Base-by-base conservation (phyloP, 2,888 invertebrate genomes). In the Apomyelois bistriatella region DNA sequence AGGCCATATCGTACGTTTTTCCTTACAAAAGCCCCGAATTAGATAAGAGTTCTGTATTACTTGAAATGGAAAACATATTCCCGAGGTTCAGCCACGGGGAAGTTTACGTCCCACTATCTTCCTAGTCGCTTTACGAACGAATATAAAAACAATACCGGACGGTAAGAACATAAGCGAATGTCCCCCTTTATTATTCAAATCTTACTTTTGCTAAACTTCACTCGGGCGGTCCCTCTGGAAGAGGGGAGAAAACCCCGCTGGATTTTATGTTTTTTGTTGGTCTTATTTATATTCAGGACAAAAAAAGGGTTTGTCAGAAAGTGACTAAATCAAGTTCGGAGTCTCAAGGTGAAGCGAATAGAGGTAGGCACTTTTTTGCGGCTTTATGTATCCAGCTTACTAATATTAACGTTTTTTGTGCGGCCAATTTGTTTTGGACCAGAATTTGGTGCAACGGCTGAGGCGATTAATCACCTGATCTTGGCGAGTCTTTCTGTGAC, bases 281-380 rank as follows among this genome's bases (percentile, higher is more conserved):
- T 76, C 81, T 82, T 87, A 87, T 89, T 86, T 87, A 85, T 86
- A 84, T 87, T 86, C 85, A 81, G 84, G 79, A 82, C 82, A 87
- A 88, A 88, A 82, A 88, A 87, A 85, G 86, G 87, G 85, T 86
- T 83, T 79, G 85, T 85, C 84, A 82, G 86, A 82, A 84, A 79
- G 85, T 79, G 79, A 84, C 82, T 83, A 85, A 88, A 86, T 87
- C 86, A 85, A 82, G 81, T 83, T 85, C 72, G 81, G 78, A 60
- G 61, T 72, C 71, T 83, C 87, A 88, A 89, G 87, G 86, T 87
- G 84, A 86, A 69, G 65, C 56, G 62, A 70, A 62, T 76, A 73
- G 71, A 81, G 78, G 79, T 76, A 80, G 79, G 73, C 74, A 74
- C 67, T 80, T 86, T 85, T 76, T 73, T 64, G 54, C 54, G 60